Percentiles rank a stretch among this genome's conserved stretches.
phyloP scores from a whole-genome alignment of 2,888 invertebrate genomes.

The Tiliacea citrago region DNA sequence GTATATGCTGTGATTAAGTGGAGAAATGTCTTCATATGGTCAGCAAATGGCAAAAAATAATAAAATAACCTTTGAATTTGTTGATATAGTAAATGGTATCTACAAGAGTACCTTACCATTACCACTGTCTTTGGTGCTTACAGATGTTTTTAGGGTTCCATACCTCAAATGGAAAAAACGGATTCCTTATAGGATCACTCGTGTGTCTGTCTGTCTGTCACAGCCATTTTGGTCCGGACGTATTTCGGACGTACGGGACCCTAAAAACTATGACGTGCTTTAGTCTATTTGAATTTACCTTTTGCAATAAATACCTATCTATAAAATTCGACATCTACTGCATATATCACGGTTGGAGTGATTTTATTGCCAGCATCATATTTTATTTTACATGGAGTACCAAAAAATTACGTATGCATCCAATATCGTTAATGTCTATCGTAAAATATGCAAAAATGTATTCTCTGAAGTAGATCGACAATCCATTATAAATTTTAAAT shows the following conservation, averaged over 20 bases:
- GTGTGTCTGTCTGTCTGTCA: no score
- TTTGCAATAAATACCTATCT: constrained; percentile 5
- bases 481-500: not conserved
- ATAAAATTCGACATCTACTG: constrained; percentile 8
- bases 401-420: constrained; percentile 6
- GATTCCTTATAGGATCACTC: no score
- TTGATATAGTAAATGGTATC: not conserved
- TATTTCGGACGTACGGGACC: no score
- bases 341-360: constrained; percentile 16
- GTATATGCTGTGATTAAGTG: no score
- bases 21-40: no score
- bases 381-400: constrained; percentile 11
- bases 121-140: not conserved
- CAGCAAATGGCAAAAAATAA: no score
- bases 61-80: not conserved
- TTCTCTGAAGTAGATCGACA: not conserved
- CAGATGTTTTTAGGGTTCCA: not conserved
- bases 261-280: not conserved
- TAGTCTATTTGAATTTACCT: not conserved
- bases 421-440: constrained; percentile 26
- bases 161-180: no score
- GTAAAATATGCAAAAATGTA: constrained; percentile 21
- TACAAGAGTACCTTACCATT: not conserved
- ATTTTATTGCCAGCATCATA: constrained; percentile 19
- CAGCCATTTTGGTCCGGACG: no score